These are phyloP conservation scores for Girardinichthys multiradiatus DNA, from an alignment of 2,113 vertebrate species.

Conservation along the genomic window DNA sequence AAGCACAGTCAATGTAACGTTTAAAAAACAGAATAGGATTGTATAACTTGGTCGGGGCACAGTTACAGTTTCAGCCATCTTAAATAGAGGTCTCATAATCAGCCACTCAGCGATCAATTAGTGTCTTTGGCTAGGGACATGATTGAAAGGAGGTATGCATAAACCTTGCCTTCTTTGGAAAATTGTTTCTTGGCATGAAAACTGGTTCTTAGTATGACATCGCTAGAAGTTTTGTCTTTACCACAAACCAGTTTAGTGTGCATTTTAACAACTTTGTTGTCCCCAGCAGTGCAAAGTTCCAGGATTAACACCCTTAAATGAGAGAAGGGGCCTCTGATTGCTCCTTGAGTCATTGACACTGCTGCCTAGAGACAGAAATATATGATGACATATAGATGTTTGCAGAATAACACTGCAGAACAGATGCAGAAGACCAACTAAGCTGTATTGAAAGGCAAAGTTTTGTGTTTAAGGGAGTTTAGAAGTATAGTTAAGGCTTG, in stretches of 20 bases:
- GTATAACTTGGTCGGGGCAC: conserved; percentile 55
- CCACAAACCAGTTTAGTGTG: background rate
- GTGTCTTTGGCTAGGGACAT: background rate
- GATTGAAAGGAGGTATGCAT: background rate
- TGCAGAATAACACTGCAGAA: too few relatives aligned
- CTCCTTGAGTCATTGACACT: background rate
- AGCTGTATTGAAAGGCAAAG: too few relatives aligned
- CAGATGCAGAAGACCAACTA: too few relatives aligned
- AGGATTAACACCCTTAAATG: background rate
- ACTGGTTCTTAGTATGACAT: background rate
- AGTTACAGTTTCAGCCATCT: conserved; percentile 61
- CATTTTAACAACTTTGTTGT: background rate
- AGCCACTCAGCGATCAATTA: conserved; percentile 18
- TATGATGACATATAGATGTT: too few relatives aligned
- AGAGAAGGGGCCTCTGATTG: background rate
- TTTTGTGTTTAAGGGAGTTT: too few relatives aligned
- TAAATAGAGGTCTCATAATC: conserved; percentile 13
- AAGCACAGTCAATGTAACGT: conserved; percentile 78
- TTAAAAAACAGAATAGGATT: conserved; percentile 80
- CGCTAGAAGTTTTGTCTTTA: background rate
- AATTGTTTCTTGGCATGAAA: too few relatives aligned
- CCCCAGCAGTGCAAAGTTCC: background rate
- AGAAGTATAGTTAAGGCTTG: too few relatives aligned
- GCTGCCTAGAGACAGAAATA: too few relatives aligned
- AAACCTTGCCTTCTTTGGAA: background rate